Percentiles rank a stretch among this genome's conserved stretches.
Conservation (phyloP, 2,113 vertebrate species). For the Fulica atra region DNA sequence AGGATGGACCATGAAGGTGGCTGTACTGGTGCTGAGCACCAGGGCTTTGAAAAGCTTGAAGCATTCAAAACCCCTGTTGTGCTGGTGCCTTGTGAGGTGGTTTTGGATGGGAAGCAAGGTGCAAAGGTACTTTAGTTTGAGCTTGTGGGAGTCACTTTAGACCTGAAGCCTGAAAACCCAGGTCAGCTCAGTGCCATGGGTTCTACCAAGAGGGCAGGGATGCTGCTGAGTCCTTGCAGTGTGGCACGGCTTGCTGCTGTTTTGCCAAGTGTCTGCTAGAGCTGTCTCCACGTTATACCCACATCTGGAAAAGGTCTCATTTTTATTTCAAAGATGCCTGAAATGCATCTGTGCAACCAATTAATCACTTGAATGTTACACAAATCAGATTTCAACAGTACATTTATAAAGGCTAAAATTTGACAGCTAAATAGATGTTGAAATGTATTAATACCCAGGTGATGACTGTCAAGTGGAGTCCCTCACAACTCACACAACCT, state of each 20-base stretch:
- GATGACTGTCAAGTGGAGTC: accelerated
- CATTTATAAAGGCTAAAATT: not conserved
- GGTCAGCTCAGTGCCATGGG: not conserved
- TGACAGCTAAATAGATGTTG: not conserved
- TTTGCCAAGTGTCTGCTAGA: not conserved
- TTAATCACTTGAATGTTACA: not conserved
- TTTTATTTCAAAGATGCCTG: not conserved
- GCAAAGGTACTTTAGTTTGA: not conserved
- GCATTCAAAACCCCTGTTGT: accelerated
- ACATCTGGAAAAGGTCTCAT: not conserved
- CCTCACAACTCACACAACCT: not conserved
- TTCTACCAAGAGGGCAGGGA: not conserved
- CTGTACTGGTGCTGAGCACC: not conserved
- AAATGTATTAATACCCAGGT: not conserved
- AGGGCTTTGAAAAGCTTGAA: not conserved
- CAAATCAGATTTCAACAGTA: not conserved
- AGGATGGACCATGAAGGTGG: not conserved
- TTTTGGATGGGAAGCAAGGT: not conserved
- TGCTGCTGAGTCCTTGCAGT: not conserved
- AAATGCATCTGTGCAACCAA: not conserved
- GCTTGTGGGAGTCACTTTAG: not conserved
- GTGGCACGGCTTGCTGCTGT: accelerated
- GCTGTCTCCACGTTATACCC: not conserved
- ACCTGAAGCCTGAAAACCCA: not conserved
- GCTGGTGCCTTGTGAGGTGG: not conserved